phyloP scores from a whole-genome alignment of 2,113 vertebrate species.

The Furnarius figulus region DNA sequence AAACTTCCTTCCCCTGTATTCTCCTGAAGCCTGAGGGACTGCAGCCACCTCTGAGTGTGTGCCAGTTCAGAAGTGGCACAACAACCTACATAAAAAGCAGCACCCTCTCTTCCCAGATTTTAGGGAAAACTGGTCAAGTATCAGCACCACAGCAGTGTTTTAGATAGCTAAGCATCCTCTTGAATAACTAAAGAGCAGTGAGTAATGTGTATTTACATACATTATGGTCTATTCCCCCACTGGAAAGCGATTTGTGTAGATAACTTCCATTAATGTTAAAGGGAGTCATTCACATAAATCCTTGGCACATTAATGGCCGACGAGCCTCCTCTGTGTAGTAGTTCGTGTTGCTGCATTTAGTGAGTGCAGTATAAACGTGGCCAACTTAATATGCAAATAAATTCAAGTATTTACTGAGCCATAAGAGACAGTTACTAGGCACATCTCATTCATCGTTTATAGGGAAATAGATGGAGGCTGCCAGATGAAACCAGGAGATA shows the following conservation, averaged over 20 bases:
- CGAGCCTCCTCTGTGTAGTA: background rate
- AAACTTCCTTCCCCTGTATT: background rate
- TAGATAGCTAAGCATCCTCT: background rate
- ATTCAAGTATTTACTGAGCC: conserved; percentile 66
- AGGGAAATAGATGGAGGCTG: conserved; percentile 43
- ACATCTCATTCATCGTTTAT: conserved; percentile 48
- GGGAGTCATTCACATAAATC: conserved; percentile 52
- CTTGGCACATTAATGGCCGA: background rate
- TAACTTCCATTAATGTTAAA: conserved; percentile 45
- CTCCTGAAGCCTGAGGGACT: background rate
- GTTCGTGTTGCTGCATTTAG: conserved; percentile 27
- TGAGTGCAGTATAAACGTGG: background rate
- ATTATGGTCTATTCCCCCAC: background rate
- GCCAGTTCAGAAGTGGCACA: background rate
- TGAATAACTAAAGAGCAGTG: background rate
- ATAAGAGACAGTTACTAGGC: conserved; percentile 55
- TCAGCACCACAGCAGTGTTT: background rate
- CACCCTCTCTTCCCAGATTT: background rate
- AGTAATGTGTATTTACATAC: conserved; percentile 36
- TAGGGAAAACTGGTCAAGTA: background rate
- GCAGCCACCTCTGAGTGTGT: background rate
- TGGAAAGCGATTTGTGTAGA: conserved; percentile 37
- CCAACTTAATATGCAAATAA: conserved; percentile 65
- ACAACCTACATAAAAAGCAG: background rate
- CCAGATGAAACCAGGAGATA: conserved; percentile 50